A percentile compares a stretch with the other conserved stretches of the same genome.
phyloP scores from a whole-genome alignment of 2,888 invertebrate genomes.

The Eristalis arbustorum region DNA sequence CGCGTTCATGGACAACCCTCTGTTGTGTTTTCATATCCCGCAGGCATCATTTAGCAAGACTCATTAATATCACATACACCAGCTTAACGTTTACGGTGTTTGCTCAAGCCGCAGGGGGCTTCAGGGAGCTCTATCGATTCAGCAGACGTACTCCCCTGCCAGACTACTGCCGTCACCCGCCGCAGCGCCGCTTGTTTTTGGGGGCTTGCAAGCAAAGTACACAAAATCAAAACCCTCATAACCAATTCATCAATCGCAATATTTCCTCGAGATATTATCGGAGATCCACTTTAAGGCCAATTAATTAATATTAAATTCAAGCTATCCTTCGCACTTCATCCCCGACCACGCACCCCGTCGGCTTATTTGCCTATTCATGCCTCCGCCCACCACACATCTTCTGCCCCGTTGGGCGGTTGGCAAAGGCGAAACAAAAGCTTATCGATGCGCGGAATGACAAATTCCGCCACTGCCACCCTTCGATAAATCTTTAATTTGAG shows the following conservation, averaged over 20 bases:
- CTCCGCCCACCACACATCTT: background rate
- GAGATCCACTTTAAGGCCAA: constrained; percentile 42
- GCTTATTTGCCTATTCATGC: too few relatives aligned
- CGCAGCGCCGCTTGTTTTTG: background rate
- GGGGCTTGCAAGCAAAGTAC: background rate
- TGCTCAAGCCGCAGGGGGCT: background rate
- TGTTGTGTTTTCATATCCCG: background rate
- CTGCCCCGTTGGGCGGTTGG: too few relatives aligned
- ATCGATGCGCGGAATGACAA: constrained; percentile 21
- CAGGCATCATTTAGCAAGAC: constrained; percentile 27
- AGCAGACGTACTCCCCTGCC: background rate
- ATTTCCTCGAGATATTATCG: constrained; percentile 51
- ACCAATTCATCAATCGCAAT: constrained; percentile 51
- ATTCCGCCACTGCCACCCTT: background rate
- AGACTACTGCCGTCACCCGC: background rate
- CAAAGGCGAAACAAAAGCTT: constrained; percentile 10
- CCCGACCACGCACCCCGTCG: background rate
- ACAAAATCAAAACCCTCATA: constrained; percentile 42
- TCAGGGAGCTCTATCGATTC: background rate
- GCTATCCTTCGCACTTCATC: background rate
- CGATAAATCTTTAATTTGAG: constrained; percentile 44
- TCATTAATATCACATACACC: constrained; percentile 28
- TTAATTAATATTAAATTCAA: constrained; percentile 52
- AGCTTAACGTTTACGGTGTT: constrained; percentile 4
- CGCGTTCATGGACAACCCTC: background rate